Base-by-base conservation (phyloP, 2,888 invertebrate species). In the Polyommatus iphigenia region DNA sequence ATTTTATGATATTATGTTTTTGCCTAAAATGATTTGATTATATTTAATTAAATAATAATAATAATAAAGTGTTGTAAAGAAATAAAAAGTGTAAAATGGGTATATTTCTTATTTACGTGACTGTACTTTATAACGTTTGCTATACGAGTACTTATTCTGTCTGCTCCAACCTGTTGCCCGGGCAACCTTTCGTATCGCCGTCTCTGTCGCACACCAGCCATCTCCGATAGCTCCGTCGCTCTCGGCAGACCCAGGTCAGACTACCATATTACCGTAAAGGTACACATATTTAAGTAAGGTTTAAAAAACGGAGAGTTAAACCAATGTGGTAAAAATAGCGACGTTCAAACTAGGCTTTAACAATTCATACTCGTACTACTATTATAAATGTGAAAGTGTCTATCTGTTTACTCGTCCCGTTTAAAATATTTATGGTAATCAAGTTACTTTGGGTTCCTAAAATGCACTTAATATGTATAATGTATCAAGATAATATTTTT, bases 261-360 rank as follows among this genome's bases (percentile, higher is more conserved):
- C 88, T 86, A 88, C 89, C 86, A 89, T 89, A 92, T 93, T 92
- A 92, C 91, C 84, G 92, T 94, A 93, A 94, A 93, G 91, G 93
- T 92, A 93, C 90, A 93, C 92, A 93, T 91, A 93, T 93, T 92
- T 93, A 92, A 92, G 92, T 92, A 88, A 91, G 90, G 88, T 92
- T 86, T 84, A 82, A 83, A 89, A 92, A 91, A 91, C 90, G 87
- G 85, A 67, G 67, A 10, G 15, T 67, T 15, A 62, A 15, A 29
- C 67, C 67, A 67, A 29, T 6, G 67, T 5, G 67, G 67, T 67
- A 13, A 67, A 67, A 67, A 67, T 67, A 62, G 29, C 67, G 15
- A 67, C 24, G 62, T 20, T 8, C n/a, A 59, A 59, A 20, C 20
- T 62, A 10, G 62, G 24, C 10, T 10, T 62, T 20, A 62, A 20